These are phyloP conservation scores for Clamator glandarius DNA, from an alignment of 2,797 vertebrate genomes.

Conservation along the genomic window DNA sequence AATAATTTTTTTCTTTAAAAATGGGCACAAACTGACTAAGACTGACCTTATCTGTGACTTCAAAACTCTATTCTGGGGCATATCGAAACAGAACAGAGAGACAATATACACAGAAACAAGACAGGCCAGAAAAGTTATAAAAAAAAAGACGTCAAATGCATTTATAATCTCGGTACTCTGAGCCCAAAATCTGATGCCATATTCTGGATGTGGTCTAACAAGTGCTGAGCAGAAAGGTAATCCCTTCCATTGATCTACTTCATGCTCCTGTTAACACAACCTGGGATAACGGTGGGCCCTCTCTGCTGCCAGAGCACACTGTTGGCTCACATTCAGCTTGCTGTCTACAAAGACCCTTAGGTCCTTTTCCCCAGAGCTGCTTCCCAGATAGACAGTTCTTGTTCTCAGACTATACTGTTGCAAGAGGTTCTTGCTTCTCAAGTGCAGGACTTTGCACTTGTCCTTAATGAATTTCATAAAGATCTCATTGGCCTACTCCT, in stretches of 20 bases:
- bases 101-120: neutral
- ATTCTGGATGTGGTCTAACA: neutral
- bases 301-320: neutral
- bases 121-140: neutral
- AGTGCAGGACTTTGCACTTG: neutral
- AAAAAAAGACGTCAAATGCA: neutral
- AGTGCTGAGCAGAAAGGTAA: neutral
- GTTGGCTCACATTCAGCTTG: neutral
- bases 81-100: neutral
- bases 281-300: neutral
- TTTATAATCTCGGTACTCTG: neutral
- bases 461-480: neutral
- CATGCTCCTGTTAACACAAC: neutral
- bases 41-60: neutral
- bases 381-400: neutral
- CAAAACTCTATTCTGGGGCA: neutral
- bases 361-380: neutral
- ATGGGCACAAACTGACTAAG: neutral
- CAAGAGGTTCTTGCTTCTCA: neutral
- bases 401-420: neutral
- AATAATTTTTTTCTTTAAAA: neutral
- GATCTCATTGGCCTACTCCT: neutral
- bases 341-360: neutral
- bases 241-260: neutral
- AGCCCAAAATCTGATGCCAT: neutral